phyloP scores from a whole-genome alignment of 1,140 invertebrate species.

The Agraylea sexmaculata region DNA sequence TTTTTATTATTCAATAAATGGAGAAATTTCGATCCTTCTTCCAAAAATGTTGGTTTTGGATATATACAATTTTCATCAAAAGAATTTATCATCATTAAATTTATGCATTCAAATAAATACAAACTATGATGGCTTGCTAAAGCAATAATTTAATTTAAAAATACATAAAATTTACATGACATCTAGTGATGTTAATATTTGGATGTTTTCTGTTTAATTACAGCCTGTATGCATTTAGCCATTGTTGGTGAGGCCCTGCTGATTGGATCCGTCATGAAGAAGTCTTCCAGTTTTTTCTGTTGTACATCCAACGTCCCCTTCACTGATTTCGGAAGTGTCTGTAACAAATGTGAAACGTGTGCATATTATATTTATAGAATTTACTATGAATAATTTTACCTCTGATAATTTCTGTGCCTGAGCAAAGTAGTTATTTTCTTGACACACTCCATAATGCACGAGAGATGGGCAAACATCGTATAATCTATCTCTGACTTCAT shows the following conservation, averaged over 20 bases:
- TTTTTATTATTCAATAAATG: too few relatives aligned
- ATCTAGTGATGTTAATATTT: conserved; percentile 17
- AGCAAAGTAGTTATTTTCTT: conserved; percentile 73
- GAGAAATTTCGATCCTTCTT: too few relatives aligned
- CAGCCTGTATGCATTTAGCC: conserved; percentile 95
- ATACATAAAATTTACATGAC: conserved; percentile 2
- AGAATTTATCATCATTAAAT: too few relatives aligned
- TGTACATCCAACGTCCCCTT: conserved; percentile 58
- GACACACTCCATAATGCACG: conserved; percentile 67
- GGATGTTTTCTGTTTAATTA: conserved; percentile 56
- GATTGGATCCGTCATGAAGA: conserved; percentile 96
- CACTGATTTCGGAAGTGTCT: conserved; percentile 46
- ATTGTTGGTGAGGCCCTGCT: conserved; percentile 95
- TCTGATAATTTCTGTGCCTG: conserved; percentile 53
- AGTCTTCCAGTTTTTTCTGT: conserved; percentile 78
- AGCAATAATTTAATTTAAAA: conserved; percentile 2
- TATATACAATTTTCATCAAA: too few relatives aligned
- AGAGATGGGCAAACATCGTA: conserved; percentile 82
- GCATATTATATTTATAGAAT: conserved; percentile 9
- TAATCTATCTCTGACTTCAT: conserved; percentile 73
- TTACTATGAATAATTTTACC: conserved; percentile 10
- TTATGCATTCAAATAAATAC: too few relatives aligned
- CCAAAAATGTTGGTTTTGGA: too few relatives aligned
- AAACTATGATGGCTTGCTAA: too few relatives aligned
- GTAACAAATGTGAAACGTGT: conserved; percentile 24